Conservation (phyloP, 2,797 vertebrate genomes). For the Taenioides sp. region DNA sequence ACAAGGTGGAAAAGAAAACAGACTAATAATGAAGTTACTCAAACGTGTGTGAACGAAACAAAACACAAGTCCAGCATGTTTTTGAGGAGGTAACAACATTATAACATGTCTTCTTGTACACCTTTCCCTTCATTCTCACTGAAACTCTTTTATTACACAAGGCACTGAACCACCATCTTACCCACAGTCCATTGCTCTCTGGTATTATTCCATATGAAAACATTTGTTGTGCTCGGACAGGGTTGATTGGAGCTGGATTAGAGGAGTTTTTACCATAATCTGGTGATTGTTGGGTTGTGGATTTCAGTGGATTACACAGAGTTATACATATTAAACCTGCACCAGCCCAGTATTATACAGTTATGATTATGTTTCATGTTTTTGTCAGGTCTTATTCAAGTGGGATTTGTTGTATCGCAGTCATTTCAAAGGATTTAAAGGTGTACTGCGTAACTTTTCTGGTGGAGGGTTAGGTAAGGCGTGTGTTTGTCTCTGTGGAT, state of each 20-base stretch:
- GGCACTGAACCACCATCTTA: not conserved
- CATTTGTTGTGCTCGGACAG: constrained; percentile 42
- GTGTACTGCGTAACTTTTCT: not conserved
- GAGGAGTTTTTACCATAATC: constrained; percentile 71
- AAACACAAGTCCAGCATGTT: too few relatives aligned
- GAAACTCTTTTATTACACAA: not conserved
- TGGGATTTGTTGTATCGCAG: not conserved
- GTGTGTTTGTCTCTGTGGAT: not conserved
- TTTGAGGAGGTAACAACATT: too few relatives aligned
- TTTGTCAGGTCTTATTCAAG: not conserved
- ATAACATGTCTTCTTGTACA: not conserved
- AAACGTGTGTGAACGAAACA: too few relatives aligned
- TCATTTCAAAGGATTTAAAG: not conserved
- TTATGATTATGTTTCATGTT: not conserved
- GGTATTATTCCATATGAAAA: not conserved
- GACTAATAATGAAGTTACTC: too few relatives aligned
- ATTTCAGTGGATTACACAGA: constrained; percentile 61
- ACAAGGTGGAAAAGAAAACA: too few relatives aligned
- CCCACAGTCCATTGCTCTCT: not conserved
- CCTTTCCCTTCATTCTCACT: not conserved
- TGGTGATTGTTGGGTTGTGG: constrained; percentile 66
- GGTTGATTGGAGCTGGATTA: constrained; percentile 79
- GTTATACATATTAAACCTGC: constrained; percentile 21
- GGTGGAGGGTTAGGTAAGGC: not conserved
- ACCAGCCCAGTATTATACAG: not conserved